Evolutionary conservation across 2,113 vertebrate genomes (phyloP), one percentile per base, ranked within the genome.

Genomic region (Scophthalmus maximus): DNA sequence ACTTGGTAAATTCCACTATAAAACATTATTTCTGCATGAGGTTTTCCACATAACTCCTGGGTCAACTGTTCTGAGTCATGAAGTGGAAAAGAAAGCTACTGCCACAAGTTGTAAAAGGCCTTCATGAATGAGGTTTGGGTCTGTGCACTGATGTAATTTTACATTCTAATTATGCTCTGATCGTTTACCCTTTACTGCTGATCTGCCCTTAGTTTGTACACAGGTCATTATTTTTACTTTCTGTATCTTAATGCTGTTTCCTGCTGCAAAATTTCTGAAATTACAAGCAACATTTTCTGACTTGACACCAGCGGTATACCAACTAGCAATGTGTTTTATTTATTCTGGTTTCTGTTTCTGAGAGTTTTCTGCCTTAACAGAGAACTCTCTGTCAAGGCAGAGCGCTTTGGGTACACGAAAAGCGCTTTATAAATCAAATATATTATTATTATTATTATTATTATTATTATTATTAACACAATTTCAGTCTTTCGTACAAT

Each of bases 61-160:
- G 63, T 87, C 71, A 76, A 84, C 78, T 69, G 53, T 73, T 83
- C 32, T 81, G 82, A 84, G 71, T 84, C 74, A 79, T 64, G 46
- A 70, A 71, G 59, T 81, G 81, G 79, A 89, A 91, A 87, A 86
- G 70, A 78, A 71, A 61, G 73, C 75, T 68, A 63, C 68, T 81
- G 56, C 58, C 9, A 17, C 32, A 64, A 68, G 68, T 70, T 68
- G 60, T 80, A 71, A 85, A 84, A 76, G 40, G 4, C 25, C 32
- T 64, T 73, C 40, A 69, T 79, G 83, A 84, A 78, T 80, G 68
- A 68, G 67, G 49, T 60, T 70, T 30, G 46, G 51, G 38, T 79
- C 61, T 58, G 22, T 30, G 59, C 42, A 56, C 56, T 83, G 78
- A 83, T 76, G 66, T 72, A 75, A 82, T 81, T 83, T 32, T 76